Evolutionary conservation across 2,113 vertebrate genomes (phyloP).

Genomic region (Haliaeetus leucogaster): DNA sequence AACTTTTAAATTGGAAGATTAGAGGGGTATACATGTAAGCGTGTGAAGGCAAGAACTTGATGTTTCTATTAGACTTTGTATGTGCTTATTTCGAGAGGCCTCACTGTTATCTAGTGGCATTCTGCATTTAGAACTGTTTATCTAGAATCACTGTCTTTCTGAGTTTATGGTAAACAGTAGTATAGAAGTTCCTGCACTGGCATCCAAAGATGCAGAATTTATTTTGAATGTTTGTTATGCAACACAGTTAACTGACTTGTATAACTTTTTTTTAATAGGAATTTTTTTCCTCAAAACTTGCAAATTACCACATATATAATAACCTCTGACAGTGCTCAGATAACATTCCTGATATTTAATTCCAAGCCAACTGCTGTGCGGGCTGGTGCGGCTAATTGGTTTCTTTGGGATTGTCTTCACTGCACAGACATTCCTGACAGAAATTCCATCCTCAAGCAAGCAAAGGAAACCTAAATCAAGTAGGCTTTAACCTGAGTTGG

Average conservation of each 20-base stretch:
- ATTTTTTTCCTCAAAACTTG: not conserved
- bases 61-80: not conserved
- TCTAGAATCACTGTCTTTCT: not conserved
- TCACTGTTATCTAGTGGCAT: fast-evolving
- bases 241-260: not conserved
- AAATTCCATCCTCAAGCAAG: not conserved
- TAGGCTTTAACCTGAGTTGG: not conserved
- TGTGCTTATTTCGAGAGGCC: not conserved
- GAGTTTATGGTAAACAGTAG: not conserved
- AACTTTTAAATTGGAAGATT: not conserved
- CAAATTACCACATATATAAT: fast-evolving
- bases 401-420: not conserved
- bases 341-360: not conserved
- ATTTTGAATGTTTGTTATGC: not conserved
- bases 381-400: not conserved
- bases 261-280: not conserved
- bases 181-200: not conserved
- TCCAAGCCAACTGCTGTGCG: not conserved
- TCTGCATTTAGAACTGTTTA: not conserved
- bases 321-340: not conserved
- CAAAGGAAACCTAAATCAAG: not conserved
- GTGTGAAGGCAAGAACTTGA: not conserved
- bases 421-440: not conserved
- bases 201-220: not conserved
- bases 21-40: not conserved